Conservation (phyloP, 1,140 invertebrate species). For the Pissodes strobi region DNA sequence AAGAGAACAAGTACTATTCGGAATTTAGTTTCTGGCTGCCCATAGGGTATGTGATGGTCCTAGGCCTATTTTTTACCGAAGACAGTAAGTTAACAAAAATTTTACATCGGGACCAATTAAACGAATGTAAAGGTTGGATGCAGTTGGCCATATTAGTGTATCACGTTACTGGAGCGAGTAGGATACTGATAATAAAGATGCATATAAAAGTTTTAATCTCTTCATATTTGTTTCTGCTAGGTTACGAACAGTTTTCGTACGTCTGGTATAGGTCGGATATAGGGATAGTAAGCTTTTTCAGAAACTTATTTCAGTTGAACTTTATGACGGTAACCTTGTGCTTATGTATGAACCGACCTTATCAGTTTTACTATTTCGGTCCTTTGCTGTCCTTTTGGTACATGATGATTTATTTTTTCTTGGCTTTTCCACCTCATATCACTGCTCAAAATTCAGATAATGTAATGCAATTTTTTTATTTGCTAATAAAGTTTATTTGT, state of each 20-base stretch:
- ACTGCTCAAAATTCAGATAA: constrained; percentile 70
- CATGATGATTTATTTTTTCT: constrained; percentile 76
- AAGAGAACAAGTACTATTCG: constrained; percentile 98
- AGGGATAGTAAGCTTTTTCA: constrained; percentile 64
- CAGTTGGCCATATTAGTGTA: constrained; percentile 93
- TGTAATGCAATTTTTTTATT: constrained; percentile 81
- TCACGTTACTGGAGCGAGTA: constrained; percentile 91
- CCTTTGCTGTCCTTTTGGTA: constrained; percentile 96
- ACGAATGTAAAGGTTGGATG: constrained; percentile 98
- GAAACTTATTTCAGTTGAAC: constrained; percentile 89
- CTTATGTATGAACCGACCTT: constrained; percentile 94
- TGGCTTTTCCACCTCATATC: constrained; percentile 76
- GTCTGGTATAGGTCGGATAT: constrained; percentile 79
- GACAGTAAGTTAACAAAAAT: constrained; percentile 82
- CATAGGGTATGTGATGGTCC: constrained; percentile 88
- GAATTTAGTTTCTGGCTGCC: constrained; percentile 96
- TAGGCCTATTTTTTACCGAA: constrained; percentile 96
- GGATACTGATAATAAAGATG: constrained; percentile 92
- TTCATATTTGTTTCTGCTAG: constrained; percentile 90
- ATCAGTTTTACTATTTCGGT: constrained; percentile 97
- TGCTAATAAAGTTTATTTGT: constrained; percentile 86
- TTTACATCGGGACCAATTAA: constrained; percentile 90
- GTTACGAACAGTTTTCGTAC: constrained; percentile 94
- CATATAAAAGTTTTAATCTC: constrained; percentile 88
- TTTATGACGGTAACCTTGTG: constrained; percentile 89